Percentiles rank a stretch among this genome's conserved stretches.
These are phyloP conservation scores for Salvator merianae DNA, from an alignment of 2,113 vertebrate species.

Conservation along the genomic window DNA sequence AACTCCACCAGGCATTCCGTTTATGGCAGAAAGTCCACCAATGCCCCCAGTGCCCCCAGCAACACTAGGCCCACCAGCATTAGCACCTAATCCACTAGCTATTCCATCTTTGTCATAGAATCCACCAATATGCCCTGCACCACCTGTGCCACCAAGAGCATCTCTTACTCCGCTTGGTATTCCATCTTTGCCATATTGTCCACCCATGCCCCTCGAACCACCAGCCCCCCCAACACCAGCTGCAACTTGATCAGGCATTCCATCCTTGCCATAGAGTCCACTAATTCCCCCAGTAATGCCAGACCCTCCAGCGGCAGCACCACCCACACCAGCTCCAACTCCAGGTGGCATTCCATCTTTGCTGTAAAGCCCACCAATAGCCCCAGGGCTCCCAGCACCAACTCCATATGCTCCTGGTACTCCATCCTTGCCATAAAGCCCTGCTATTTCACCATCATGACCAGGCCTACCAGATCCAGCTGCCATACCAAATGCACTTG, in stretches of 20 bases:
- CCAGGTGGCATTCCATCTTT: neutral
- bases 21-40: neutral
- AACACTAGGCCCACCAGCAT: neutral
- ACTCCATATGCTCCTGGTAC: neutral
- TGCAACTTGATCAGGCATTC: neutral
- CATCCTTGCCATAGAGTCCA: neutral
- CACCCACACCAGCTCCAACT: neutral
- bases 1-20: neutral
- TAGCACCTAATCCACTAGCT: too few species aligned
- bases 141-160: neutral
- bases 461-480: neutral
- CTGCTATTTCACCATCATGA: neutral
- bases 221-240: neutral
- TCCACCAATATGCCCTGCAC: neutral
- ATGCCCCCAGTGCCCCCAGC: neutral
- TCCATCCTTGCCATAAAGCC: neutral
- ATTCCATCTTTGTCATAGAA: neutral
- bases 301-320: neutral
- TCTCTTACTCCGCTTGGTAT: neutral
- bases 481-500: too few species aligned
- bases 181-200: neutral
- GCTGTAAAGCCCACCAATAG: neutral
- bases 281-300: neutral
- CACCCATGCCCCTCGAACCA: neutral
- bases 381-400: neutral